Conservation (phyloP, 2,888 invertebrate genomes). For the Leucophenga maculata region DNA sequence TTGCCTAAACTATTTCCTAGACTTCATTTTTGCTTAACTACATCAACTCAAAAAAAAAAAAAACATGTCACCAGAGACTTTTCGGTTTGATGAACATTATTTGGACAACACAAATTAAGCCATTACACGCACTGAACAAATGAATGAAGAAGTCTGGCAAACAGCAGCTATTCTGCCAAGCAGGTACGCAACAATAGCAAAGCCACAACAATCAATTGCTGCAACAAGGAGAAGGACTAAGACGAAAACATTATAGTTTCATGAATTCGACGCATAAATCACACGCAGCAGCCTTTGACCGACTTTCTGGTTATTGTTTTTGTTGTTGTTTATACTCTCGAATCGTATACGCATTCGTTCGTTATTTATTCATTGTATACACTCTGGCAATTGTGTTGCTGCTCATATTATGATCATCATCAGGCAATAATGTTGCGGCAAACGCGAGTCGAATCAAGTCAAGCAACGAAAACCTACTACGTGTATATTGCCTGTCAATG, state of each 20-base stretch:
- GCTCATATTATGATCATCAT: constrained; percentile 20
- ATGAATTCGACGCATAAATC: constrained; percentile 59
- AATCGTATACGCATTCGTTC: constrained; percentile 39
- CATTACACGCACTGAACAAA: background rate
- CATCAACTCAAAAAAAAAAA: background rate
- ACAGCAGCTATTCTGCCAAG: background rate
- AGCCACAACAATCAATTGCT: constrained; percentile 46
- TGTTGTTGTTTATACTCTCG: background rate
- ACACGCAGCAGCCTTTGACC: constrained; percentile 37
- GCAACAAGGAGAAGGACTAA: constrained; percentile 14
- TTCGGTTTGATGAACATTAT: background rate
- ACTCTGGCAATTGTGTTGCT: constrained; percentile 19
- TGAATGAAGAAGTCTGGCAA: too few species aligned
- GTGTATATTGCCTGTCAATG: constrained; percentile 5
- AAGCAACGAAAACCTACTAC: background rate
- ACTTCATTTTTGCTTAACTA: too few species aligned
- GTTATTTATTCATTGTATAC: constrained; percentile 60
- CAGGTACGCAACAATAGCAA: constrained; percentile 36
- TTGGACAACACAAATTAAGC: background rate
- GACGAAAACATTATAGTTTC: constrained; percentile 53
- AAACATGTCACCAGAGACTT: constrained; percentile 5
- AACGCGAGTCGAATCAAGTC: background rate
- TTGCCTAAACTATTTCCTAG: too few species aligned
- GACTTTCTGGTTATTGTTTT: background rate
- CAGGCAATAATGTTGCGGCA: constrained; percentile 12